phyloP scores from a whole-genome alignment of 2,113 vertebrate species.

The Myotis davidii region DNA sequence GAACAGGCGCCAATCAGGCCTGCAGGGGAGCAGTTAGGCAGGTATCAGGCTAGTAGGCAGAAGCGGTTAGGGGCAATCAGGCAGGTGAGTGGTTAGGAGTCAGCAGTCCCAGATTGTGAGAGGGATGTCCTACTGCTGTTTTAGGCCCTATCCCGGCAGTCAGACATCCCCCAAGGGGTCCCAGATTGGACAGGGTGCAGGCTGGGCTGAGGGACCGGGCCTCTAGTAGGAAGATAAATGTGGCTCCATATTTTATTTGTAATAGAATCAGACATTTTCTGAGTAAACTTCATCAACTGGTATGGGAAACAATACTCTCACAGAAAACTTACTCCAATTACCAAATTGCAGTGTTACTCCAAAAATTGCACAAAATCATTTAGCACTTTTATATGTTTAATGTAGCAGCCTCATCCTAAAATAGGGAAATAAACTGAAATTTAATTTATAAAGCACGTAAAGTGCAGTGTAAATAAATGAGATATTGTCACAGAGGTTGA shows the following conservation, averaged over 20 bases:
- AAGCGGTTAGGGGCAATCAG: too few relatives aligned
- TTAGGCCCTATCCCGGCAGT: too few relatives aligned
- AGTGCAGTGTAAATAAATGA: not conserved
- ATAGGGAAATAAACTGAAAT: not conserved
- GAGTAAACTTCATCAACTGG: not conserved
- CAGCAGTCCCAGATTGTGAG: too few relatives aligned
- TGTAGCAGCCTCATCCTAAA: not conserved
- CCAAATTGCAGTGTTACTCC: not conserved
- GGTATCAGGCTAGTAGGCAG: too few relatives aligned
- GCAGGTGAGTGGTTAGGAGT: too few relatives aligned
- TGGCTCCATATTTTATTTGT: slow-evolving; percentile 36
- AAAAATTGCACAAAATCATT: not conserved
- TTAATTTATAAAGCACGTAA: not conserved
- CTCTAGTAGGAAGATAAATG: slow-evolving; percentile 19
- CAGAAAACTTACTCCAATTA: slow-evolving; percentile 9
- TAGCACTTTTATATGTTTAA: not conserved
- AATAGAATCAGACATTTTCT: slow-evolving; percentile 36
- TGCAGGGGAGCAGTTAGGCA: too few relatives aligned
- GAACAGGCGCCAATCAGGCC: too few relatives aligned
- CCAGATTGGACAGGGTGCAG: too few relatives aligned
- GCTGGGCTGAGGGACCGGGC: too few relatives aligned
- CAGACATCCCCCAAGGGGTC: too few relatives aligned
- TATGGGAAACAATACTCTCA: slow-evolving; percentile 64
- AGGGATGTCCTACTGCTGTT: too few relatives aligned
- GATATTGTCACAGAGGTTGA: not conserved